A percentile compares a stretch with the other conserved stretches of the same genome.
Evolutionary conservation across 2,797 vertebrate genomes (phyloP).

Genomic region (Lagorchestes hirsutus): DNA sequence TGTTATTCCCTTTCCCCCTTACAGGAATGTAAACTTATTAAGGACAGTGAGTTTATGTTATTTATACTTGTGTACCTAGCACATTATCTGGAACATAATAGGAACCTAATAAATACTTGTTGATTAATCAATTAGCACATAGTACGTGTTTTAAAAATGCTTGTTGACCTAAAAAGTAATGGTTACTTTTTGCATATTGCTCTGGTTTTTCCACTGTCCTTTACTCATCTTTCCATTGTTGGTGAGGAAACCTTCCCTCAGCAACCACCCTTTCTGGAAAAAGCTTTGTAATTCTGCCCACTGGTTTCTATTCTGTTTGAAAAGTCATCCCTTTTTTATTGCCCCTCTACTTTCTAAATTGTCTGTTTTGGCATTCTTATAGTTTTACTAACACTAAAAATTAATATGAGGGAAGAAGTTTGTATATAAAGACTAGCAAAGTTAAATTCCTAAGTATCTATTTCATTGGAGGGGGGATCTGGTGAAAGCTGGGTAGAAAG

Average conservation of each 20-base stretch:
- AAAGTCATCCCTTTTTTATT: constrained; percentile 75
- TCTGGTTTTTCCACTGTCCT: constrained; percentile 38
- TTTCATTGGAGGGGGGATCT: not conserved
- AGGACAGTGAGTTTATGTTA: not conserved
- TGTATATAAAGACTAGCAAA: constrained; percentile 62
- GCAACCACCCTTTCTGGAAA: constrained; percentile 76
- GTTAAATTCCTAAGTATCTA: constrained; percentile 31
- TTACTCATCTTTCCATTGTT: constrained; percentile 58
- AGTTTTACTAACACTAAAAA: constrained; percentile 44
- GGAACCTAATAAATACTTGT: not conserved
- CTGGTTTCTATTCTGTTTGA: constrained; percentile 67
- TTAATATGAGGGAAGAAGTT: constrained; percentile 60
- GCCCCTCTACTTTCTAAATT: constrained; percentile 58
- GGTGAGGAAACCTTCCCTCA: constrained; percentile 64
- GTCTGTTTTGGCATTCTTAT: constrained; percentile 68
- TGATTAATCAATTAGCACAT: not conserved
- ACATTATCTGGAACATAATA: not conserved
- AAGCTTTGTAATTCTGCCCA: constrained; percentile 65
- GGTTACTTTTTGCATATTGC: not conserved
- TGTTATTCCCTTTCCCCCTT: not conserved
- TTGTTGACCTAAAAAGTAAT: not conserved
- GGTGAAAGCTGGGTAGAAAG: not conserved
- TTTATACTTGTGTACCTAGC: not conserved
- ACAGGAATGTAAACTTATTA: not conserved
- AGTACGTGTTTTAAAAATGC: not conserved